Evolutionary conservation across 2,888 invertebrate species (phyloP), one percentile per base, ranked within the genome.

Genomic region (Diachrysia chrysitis): DNA sequence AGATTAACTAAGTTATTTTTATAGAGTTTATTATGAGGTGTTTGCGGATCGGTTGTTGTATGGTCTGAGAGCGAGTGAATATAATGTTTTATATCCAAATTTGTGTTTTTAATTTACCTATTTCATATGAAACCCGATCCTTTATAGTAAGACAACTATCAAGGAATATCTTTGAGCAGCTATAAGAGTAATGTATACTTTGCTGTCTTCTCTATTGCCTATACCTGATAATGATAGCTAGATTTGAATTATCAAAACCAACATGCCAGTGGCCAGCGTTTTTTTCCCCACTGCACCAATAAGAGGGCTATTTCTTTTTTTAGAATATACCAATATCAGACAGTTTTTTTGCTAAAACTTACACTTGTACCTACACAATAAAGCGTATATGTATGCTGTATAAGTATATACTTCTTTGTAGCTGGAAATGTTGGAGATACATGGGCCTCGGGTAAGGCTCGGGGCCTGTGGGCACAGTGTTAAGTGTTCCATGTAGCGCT

Each of bases 1-100:
- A 84, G 81, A 88, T 88, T 86, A 84, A 79, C 81, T 93, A 93
- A 93, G 87, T 94, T 95, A 95, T 95, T 94, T 94, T 95, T 95
- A 93, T 94, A 95, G 92, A 93, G 92, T 93, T 92, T 95, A 94
- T 94, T 90, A 86, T 76, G 87, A 83, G 87, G 87, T 89, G 89
- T 88, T 89, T 85, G 86, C 81, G 84, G 83, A 87, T 88, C 81
- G 86, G 83, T 88, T 89, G 87, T 87, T 91, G 92, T 91, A 85
- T 89, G 90, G 86, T 87, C 86, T 86, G 90, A 88, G 89, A 91
- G 87, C 84, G 92, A 91, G 86, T 90, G 92, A 93, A 93, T 93
- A 94, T 93, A 93, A 91, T 88, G 82, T 94, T 94, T 94, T 95
- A 92, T 93, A 93, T 91, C 89, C 87, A 85, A 82, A 78, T 42